Conservation (phyloP, 23 tunicate species). For the Clavelina lepadiformis region DNA sequence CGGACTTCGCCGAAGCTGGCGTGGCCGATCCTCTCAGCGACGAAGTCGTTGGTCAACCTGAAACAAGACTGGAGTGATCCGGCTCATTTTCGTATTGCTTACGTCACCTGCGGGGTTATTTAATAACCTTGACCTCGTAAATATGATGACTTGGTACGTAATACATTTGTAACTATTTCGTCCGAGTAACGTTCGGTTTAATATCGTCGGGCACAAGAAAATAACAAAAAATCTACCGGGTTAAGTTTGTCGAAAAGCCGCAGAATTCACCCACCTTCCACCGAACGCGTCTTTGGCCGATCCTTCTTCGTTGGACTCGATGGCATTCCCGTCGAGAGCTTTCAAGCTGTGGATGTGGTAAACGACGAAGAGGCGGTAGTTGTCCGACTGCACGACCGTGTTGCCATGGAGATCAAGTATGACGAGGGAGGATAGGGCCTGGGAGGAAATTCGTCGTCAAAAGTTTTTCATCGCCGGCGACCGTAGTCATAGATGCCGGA, state of each 20-base stretch:
- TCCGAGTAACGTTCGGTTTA: no score
- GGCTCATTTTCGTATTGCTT: no score
- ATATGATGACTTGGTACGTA: no score
- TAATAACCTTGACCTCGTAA: no score
- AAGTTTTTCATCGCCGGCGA: no score
- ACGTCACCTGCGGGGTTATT: no score
- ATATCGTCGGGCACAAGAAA: no score
- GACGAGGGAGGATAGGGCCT: constrained; percentile 61
- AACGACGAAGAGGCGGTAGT: constrained; percentile 70
- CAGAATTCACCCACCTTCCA: constrained; percentile 53
- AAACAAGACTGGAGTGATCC: no score
- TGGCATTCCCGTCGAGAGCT: constrained; percentile 84
- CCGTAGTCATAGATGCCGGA: no score
- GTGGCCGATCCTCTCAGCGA: constrained; percentile 84
- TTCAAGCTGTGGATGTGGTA: constrained; percentile 85
- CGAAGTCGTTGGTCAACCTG: constrained; percentile 94
- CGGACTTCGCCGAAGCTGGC: constrained; percentile 82
- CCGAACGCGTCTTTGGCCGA: constrained; percentile 93
- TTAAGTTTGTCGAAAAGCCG: no score
- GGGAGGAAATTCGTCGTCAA: neutral
- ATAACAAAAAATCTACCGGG: no score
- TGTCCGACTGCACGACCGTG: constrained; percentile 63
- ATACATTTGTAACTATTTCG: no score
- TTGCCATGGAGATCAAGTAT: constrained; percentile 88
- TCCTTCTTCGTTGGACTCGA: constrained; percentile 56